Evolutionary conservation across 92 coral and sea anemone species (phyloP).

Genomic region (Phymanthus crucifer): DNA sequence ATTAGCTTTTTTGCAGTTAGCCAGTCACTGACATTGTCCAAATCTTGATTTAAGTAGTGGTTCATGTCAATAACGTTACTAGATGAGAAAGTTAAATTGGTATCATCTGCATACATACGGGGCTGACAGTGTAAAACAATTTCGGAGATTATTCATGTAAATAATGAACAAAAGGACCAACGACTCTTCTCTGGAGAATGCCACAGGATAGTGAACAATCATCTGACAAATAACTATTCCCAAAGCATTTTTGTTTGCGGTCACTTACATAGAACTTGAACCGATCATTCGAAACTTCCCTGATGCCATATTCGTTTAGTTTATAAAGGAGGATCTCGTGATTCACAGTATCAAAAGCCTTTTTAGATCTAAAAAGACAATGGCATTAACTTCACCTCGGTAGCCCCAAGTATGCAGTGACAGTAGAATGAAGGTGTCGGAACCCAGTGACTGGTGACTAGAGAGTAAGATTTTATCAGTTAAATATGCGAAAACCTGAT

Average conservation of each 20-base stretch:
- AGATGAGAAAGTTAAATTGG: constrained; percentile 8
- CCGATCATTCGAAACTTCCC: background rate
- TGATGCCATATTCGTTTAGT: background rate
- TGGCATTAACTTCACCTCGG: constrained; percentile 18
- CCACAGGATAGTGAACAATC: too few relatives aligned
- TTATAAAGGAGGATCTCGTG: too few relatives aligned
- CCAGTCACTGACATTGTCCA: constrained; percentile 6
- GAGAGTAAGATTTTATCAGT: background rate
- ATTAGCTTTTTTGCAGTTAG: constrained; percentile 10
- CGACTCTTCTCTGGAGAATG: too few relatives aligned
- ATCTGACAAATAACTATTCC: too few relatives aligned
- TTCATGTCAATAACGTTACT: constrained; percentile 2
- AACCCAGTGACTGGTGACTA: constrained; percentile 11
- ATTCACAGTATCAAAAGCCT: too few relatives aligned
- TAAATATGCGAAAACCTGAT: constrained; percentile 33
- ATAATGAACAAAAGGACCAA: too few relatives aligned
- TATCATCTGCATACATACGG: constrained; percentile 29
- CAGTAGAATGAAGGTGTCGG: constrained; percentile 43
- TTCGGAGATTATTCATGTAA: background rate
- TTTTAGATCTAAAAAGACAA: too few relatives aligned
- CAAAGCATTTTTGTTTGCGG: too few relatives aligned
- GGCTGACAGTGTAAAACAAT: constrained; percentile 9
- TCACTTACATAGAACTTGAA: background rate
- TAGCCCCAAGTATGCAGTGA: constrained; percentile 41
- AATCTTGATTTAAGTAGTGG: constrained; percentile 7